These are phyloP conservation scores for Augiades crinisus DNA, from an alignment of 2,888 invertebrate species.

Conservation along the genomic window DNA sequence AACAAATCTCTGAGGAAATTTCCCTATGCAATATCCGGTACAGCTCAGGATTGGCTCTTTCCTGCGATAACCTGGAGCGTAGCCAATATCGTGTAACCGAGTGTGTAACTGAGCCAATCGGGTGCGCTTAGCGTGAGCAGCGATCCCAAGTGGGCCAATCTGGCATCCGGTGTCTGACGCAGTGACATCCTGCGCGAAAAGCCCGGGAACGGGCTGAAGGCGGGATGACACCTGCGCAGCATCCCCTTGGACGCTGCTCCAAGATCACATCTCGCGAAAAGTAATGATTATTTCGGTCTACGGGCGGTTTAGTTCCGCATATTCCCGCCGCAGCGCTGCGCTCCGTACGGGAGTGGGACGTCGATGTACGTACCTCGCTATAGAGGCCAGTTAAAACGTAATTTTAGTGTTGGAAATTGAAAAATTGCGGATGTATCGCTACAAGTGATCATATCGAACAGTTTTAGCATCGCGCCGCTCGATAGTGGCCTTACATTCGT, in stretches of 20 bases:
- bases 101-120: slow-evolving; percentile 50
- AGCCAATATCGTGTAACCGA: slow-evolving; percentile 47
- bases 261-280: slow-evolving; percentile 80
- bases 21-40: slow-evolving; percentile 70
- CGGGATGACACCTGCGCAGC: slow-evolving; percentile 68
- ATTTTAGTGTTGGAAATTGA: slow-evolving; percentile 62
- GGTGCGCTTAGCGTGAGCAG: slow-evolving; percentile 46
- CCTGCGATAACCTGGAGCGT: slow-evolving; percentile 54
- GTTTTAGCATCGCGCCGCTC: slow-evolving; percentile 1
- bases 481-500: background rate
- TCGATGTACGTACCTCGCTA: slow-evolving; percentile 61
- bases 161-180: slow-evolving; percentile 60
- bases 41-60: slow-evolving; percentile 51
- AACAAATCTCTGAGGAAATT: slow-evolving; percentile 77
- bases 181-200: slow-evolving; percentile 72
- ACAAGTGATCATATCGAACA: slow-evolving; percentile 34
- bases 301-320: slow-evolving; percentile 68
- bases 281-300: slow-evolving; percentile 82
- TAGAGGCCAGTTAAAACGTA: slow-evolving; percentile 65
- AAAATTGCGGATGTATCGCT: slow-evolving; percentile 49
- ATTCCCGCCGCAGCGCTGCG: slow-evolving; percentile 69
- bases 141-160: slow-evolving; percentile 65
- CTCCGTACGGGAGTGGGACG: slow-evolving; percentile 51
- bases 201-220: slow-evolving; percentile 69
- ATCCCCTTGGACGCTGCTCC: slow-evolving; percentile 62